These are phyloP conservation scores for Aurelia coerulea DNA, from an alignment of 30 jellyfish, hydroid and myxozoan genomes.

Conservation along the genomic window DNA sequence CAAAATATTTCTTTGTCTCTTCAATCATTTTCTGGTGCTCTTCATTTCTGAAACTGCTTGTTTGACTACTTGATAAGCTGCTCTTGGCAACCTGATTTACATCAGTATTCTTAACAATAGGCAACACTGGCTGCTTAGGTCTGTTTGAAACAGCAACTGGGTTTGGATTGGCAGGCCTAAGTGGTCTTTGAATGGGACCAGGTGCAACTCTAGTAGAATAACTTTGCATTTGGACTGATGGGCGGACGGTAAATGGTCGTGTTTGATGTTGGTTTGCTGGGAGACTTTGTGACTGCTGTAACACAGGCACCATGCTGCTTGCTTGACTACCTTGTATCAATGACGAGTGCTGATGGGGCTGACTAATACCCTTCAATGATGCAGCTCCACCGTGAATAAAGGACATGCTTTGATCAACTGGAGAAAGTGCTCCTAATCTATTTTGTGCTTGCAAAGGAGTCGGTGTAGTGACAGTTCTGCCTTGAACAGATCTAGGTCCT, in stretches of 20 bases:
- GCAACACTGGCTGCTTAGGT: slow-evolving; percentile 71
- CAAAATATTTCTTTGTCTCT: slow-evolving; percentile 88
- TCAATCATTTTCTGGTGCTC: slow-evolving; percentile 97
- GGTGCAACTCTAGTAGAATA: slow-evolving; percentile 54
- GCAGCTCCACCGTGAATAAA: slow-evolving; percentile 52
- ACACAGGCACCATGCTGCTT: slow-evolving; percentile 44
- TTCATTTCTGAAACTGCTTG: slow-evolving; percentile 67
- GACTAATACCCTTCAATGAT: slow-evolving; percentile 28
- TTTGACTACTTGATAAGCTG: slow-evolving; percentile 2
- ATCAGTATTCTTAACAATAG: slow-evolving; percentile 49
- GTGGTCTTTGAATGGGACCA: slow-evolving; percentile 84
- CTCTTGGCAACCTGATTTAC: slow-evolving; percentile 6
- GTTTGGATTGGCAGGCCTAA: slow-evolving; percentile 12
- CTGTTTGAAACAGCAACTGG: slow-evolving; percentile 31
- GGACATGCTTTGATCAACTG: slow-evolving; percentile 59
- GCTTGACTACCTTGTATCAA: slow-evolving; percentile 22
- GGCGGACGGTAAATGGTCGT: slow-evolving; percentile 55
- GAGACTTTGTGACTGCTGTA: slow-evolving; percentile 40
- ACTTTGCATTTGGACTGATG: slow-evolving; percentile 53
- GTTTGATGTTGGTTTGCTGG: slow-evolving; percentile 35
- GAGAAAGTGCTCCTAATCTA: slow-evolving; percentile 60
- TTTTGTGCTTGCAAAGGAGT: slow-evolving; percentile 48
- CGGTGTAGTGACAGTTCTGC: slow-evolving; percentile 54
- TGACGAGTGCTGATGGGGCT: slow-evolving; percentile 27
- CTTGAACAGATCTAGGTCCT: slow-evolving; percentile 89